A percentile compares a stretch with the other conserved stretches of the same genome.
Evolutionary conservation across 2,888 invertebrate species (phyloP).

Genomic region (Scotopteryx bipunctaria): DNA sequence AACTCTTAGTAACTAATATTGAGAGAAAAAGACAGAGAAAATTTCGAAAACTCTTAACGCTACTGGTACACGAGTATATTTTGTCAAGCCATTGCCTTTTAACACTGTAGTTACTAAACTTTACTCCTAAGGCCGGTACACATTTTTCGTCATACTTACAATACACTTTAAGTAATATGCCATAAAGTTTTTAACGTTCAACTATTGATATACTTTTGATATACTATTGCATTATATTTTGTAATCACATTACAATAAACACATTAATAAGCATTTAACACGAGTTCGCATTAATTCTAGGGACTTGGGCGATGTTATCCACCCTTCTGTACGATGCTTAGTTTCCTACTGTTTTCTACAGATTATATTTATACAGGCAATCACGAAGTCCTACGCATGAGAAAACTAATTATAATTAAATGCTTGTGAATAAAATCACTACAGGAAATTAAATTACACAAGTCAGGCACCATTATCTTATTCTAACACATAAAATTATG

Average conservation of each 20-base stretch:
- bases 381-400: slow-evolving; percentile 18
- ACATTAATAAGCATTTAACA: slow-evolving; percentile 34
- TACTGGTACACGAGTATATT: slow-evolving; percentile 60
- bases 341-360: slow-evolving; percentile 17
- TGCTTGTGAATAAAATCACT: slow-evolving; percentile 15
- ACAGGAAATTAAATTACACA: slow-evolving; percentile 45
- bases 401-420: slow-evolving; percentile 15
- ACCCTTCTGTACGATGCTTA: slow-evolving; percentile 17
- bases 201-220: slow-evolving; percentile 59
- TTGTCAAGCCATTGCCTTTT: slow-evolving; percentile 68
- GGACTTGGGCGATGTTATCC: slow-evolving; percentile 29
- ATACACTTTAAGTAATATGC: slow-evolving; percentile 75
- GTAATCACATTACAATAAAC: slow-evolving; percentile 62
- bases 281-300: slow-evolving; percentile 12
- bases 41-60: slow-evolving; percentile 72
- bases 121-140: slow-evolving; percentile 81
- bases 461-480: slow-evolving; percentile 76
- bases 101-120: slow-evolving; percentile 58
- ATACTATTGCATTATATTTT: slow-evolving; percentile 66
- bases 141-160: slow-evolving; percentile 69
- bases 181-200: slow-evolving; percentile 66
- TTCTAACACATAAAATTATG: slow-evolving; percentile 48
- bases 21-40: slow-evolving; percentile 79
- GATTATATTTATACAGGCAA: slow-evolving; percentile 19
- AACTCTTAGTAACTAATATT: slow-evolving; percentile 72